These are phyloP conservation scores for Synanthedon formicaeformis DNA, from an alignment of 2,888 invertebrate species.

Conservation along the genomic window DNA sequence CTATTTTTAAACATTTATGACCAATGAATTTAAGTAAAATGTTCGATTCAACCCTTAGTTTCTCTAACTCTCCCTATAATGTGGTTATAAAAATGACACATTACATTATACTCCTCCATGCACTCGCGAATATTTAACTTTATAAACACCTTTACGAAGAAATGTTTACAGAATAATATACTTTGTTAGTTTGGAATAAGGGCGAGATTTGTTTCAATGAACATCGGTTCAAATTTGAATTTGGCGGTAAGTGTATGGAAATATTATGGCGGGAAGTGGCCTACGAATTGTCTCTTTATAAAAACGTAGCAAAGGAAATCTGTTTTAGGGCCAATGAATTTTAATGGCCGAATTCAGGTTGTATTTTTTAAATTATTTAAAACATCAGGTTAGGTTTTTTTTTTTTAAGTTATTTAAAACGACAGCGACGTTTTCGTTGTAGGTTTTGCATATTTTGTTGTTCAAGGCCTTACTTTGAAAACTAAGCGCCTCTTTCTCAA, in stretches of 20 bases:
- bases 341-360: conserved; percentile 25
- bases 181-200: background rate
- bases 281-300: conserved; percentile 58
- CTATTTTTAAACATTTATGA: background rate
- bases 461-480: too few species aligned
- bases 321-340: conserved; percentile 54
- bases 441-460: too few species aligned
- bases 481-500: too few species aligned
- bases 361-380: too few species aligned
- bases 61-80: conserved; percentile 27
- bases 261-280: conserved; percentile 57
- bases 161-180: too few species aligned
- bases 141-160: conserved; percentile 11
- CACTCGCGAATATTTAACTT: conserved; percentile 43
- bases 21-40: conserved; percentile 15
- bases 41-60: conserved; percentile 30
- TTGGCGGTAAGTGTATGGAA: conserved; percentile 39
- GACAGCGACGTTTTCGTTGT: conserved; percentile 4
- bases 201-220: background rate
- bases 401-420: conserved; percentile 20
- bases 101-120: conserved; percentile 32
- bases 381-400: conserved; percentile 21
- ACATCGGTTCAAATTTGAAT: background rate
- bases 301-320: conserved; percentile 36
- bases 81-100: conserved; percentile 49